A percentile compares a stretch with the other conserved stretches of the same genome.
These are phyloP conservation scores for Druon quercuslanigerum DNA, from an alignment of 1,140 invertebrate genomes.

Conservation along the genomic window DNA sequence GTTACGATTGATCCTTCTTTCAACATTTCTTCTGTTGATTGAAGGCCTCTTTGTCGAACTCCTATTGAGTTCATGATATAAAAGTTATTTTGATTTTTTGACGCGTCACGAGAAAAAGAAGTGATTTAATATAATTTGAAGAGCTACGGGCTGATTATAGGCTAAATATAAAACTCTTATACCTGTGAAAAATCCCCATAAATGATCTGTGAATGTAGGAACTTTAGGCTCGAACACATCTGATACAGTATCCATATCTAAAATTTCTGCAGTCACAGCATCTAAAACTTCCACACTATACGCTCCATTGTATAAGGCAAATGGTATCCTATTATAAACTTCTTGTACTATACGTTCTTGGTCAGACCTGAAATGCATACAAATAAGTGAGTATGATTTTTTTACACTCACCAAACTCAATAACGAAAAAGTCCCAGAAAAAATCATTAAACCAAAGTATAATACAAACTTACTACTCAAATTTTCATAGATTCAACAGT, in stretches of 20 bases:
- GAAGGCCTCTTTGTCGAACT: slow-evolving; percentile 83
- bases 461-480: not conserved
- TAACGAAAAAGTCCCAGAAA: not conserved
- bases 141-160: not conserved
- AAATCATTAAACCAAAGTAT: not conserved
- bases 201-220: slow-evolving; percentile 83
- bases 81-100: no score
- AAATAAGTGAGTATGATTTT: not conserved
- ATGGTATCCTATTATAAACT: slow-evolving; percentile 84
- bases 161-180: slow-evolving; percentile 16
- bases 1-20: slow-evolving; percentile 85
- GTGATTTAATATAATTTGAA: no score
- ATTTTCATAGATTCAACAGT: not conserved
- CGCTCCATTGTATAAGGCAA: slow-evolving; percentile 80
- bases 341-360: slow-evolving; percentile 84
- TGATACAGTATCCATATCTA: slow-evolving; percentile 86
- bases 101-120: no score
- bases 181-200: slow-evolving; percentile 88
- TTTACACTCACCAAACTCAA: no score
- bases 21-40: slow-evolving; percentile 87
- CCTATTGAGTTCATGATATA: slow-evolving; percentile 51
- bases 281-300: slow-evolving; percentile 83
- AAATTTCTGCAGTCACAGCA: slow-evolving; percentile 82
- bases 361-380: slow-evolving; percentile 76
- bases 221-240: slow-evolving; percentile 85